These are phyloP conservation scores for Cydia pomonella DNA, from an alignment of 1,140 invertebrate genomes.

Conservation along the genomic window DNA sequence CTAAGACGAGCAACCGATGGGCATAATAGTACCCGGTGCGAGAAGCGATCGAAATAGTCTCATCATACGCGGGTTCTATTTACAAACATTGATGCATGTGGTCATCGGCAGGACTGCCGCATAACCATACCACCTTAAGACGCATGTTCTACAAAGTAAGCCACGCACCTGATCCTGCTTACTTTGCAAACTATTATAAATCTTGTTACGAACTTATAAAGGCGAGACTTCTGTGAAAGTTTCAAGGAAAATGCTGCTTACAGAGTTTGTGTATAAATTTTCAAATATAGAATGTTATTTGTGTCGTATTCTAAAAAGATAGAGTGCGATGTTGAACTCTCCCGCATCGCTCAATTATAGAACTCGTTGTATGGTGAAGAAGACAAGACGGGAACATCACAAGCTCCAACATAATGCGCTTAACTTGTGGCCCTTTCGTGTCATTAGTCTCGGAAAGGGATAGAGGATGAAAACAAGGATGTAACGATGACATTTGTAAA, in stretches of 20 bases:
- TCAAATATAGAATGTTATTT: conserved; percentile 81
- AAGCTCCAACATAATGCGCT: conserved; percentile 40
- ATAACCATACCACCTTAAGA: conserved; percentile 74
- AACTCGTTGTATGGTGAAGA: conserved; percentile 70
- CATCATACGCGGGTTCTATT: conserved; percentile 72
- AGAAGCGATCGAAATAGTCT: conserved; percentile 51
- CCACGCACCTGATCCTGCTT: conserved; percentile 53
- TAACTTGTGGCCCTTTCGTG: conserved; percentile 53
- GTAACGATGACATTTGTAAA: conserved; percentile 58
- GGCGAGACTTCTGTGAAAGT: conserved; percentile 43
- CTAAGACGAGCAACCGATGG: conserved; percentile 48
- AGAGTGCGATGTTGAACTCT: conserved; percentile 78
- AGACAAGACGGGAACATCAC: conserved; percentile 49
- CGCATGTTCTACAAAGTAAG: conserved; percentile 62
- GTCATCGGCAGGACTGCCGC: conserved; percentile 72
- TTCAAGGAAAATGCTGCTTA: conserved; percentile 53
- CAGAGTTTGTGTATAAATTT: conserved; percentile 74
- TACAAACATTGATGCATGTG: conserved; percentile 80
- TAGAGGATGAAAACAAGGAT: conserved; percentile 48
- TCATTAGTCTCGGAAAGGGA: conserved; percentile 41
- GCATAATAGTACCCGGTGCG: conserved; percentile 48
- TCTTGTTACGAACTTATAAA: conserved; percentile 48
- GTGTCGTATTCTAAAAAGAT: conserved; percentile 81
- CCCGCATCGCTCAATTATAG: conserved; percentile 80
- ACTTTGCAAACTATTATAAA: conserved; percentile 42